Evolutionary conservation across 2,797 vertebrate species (phyloP).

Genomic region (Pampus argenteus): DNA sequence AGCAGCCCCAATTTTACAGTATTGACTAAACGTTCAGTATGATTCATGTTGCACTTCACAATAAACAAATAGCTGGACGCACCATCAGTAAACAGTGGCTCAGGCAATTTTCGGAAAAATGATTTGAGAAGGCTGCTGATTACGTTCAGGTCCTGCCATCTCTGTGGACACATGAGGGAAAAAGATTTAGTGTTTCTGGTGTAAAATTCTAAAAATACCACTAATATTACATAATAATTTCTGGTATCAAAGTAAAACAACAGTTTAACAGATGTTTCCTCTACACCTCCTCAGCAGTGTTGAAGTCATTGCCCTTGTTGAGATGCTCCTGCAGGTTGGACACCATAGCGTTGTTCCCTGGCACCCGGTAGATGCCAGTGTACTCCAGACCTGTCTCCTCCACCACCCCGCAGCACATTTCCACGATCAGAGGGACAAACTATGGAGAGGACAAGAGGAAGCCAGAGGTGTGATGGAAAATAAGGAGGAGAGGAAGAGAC

Average conservation of each 20-base stretch:
- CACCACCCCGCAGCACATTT: slow-evolving; percentile 93
- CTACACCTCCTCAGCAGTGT: slow-evolving; percentile 92
- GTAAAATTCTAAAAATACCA: background rate
- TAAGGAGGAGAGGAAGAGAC: background rate
- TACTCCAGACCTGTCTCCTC: slow-evolving; percentile 94
- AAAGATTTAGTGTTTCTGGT: background rate
- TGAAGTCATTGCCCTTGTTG: slow-evolving; percentile 94
- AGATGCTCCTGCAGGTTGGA: slow-evolving; percentile 96
- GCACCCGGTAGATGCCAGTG: slow-evolving; percentile 96
- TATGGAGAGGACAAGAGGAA: slow-evolving; percentile 52
- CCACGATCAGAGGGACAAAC: slow-evolving; percentile 95
- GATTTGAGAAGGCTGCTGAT: slow-evolving; percentile 97
- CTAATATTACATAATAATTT: background rate
- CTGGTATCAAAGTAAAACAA: background rate
- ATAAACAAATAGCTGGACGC: slow-evolving; percentile 49
- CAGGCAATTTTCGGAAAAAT: slow-evolving; percentile 95
- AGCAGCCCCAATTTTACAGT: background rate
- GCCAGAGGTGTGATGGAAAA: background rate
- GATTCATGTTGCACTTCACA: too few relatives aligned
- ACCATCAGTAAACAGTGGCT: slow-evolving; percentile 97
- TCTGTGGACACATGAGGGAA: slow-evolving; percentile 74
- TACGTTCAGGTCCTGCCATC: slow-evolving; percentile 97
- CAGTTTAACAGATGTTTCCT: background rate
- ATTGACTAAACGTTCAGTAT: background rate
- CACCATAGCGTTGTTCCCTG: slow-evolving; percentile 96